Conservation (phyloP, 2,888 invertebrate genomes). For the Siphlonurus alternatus region DNA sequence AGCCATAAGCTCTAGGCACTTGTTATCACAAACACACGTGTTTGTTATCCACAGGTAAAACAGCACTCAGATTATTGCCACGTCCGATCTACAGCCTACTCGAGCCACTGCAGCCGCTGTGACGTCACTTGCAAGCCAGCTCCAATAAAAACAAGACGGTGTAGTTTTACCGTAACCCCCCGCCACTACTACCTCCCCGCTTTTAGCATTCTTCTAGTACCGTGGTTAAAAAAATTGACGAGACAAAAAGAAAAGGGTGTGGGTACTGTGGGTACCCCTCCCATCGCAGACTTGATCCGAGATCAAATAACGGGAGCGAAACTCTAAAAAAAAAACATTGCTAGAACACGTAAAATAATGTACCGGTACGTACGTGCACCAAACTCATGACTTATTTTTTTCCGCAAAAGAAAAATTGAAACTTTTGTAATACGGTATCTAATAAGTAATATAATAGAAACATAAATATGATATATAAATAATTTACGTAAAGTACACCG, state of each 20-base stretch:
- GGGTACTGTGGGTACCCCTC: not conserved
- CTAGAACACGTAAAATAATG: too few species aligned
- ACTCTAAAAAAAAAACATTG: too few species aligned
- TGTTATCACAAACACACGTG: too few species aligned
- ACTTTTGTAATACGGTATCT: too few species aligned
- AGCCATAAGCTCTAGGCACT: too few species aligned
- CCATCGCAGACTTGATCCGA: not conserved
- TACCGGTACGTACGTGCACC: too few species aligned
- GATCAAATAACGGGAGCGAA: not conserved
- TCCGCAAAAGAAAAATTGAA: too few species aligned
- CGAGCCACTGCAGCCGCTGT: not conserved
- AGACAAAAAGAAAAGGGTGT: not conserved
- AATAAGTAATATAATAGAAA: too few species aligned
- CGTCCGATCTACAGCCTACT: not conserved
- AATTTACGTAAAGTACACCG: too few species aligned
- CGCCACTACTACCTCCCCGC: not conserved
- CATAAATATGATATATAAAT: too few species aligned
- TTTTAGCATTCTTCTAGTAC: not conserved
- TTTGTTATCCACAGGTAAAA: too few species aligned
- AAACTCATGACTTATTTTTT: too few species aligned
- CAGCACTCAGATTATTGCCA: not conserved
- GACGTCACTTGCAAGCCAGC: not conserved
- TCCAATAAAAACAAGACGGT: not conserved
- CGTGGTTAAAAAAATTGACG: not conserved
- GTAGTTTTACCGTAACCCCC: not conserved